These are phyloP conservation scores for Cephus pygmeus DNA, from an alignment of 2,888 invertebrate species.

Conservation along the genomic window DNA sequence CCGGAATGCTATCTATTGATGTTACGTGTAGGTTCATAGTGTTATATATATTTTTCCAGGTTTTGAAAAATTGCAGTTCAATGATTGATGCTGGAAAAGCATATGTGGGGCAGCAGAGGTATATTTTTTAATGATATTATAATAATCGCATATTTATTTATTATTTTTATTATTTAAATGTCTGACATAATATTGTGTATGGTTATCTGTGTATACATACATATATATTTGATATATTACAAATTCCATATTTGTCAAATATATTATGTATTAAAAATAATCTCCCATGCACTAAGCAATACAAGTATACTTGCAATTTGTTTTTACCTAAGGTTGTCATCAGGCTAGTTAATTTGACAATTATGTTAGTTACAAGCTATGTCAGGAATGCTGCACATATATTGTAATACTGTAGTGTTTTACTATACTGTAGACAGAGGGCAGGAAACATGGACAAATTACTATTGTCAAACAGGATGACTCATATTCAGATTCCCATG, in stretches of 20 bases:
- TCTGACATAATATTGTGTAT: not conserved
- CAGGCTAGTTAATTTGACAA: not conserved
- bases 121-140: conserved; percentile 46
- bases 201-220: not conserved
- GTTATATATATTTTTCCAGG: conserved; percentile 60
- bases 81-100: conserved; percentile 94
- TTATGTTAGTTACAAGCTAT: not conserved
- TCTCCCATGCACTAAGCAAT: not conserved
- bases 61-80: conserved; percentile 85
- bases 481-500: conserved; percentile 42
- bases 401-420: not conserved
- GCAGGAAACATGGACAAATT: conserved; percentile 40
- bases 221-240: not conserved
- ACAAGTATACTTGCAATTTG: not conserved
- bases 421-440: conserved; percentile 23
- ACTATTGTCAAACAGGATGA: conserved; percentile 40
- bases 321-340: not conserved
- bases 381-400: not conserved
- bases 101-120: conserved; percentile 94
- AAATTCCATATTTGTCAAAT: not conserved
- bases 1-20: not conserved
- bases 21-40: not conserved
- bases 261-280: not conserved
- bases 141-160: not conserved
- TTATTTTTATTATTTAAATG: not conserved